Evolutionary conservation across 1,140 invertebrate species (phyloP), one percentile per base, ranked within the genome.

Genomic region (Drosophila seguyi): DNA sequence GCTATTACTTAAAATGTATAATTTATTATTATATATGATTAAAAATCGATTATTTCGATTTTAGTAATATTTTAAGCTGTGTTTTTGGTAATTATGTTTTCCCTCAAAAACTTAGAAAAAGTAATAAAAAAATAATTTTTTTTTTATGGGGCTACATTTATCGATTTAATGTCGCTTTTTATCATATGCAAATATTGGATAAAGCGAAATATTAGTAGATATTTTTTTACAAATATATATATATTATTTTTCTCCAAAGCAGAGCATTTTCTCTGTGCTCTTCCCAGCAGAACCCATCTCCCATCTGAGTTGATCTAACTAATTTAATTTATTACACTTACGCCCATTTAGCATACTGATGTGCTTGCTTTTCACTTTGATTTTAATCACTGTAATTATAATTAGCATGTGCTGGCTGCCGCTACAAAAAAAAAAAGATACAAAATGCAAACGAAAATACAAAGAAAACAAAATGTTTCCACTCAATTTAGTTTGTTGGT

Each of bases 401-500:
- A 84, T 79, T 83, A 82, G 75, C 68, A 79, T 83, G 62, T 71
- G 27, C 39, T n/a, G 18, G 31, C 10, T 22, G 27, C 16, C 7
- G 20, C 4, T 4, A 7, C 6, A 8, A 25, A 16, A 14, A 38
- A 11, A 47, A 48, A n/a, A 50, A 62, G 10, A 42, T 13, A 22
- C 36, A 34, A 66, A 47, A 34, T 25, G 18, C 14, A 20, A 53
- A 42, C 22, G 14, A 36, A 45, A 39, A 62, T 41, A 45, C n/a
- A 34, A 63, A 42, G 34, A 36, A 82, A 78, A 79, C 52, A 47
- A 45, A 45, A 45, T 48, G 76, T 85, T 85, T 85, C 81, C 82
- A 78, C 67, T 81, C 82, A 81, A 81, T 85, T 85, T 85, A 85
- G 57, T 66, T 85, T 84, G 69, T 81, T 85, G 77, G 42, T 82